phyloP scores from a whole-genome alignment of 35 echinoderm and acorn worm species.

The Anneissia japonica region DNA sequence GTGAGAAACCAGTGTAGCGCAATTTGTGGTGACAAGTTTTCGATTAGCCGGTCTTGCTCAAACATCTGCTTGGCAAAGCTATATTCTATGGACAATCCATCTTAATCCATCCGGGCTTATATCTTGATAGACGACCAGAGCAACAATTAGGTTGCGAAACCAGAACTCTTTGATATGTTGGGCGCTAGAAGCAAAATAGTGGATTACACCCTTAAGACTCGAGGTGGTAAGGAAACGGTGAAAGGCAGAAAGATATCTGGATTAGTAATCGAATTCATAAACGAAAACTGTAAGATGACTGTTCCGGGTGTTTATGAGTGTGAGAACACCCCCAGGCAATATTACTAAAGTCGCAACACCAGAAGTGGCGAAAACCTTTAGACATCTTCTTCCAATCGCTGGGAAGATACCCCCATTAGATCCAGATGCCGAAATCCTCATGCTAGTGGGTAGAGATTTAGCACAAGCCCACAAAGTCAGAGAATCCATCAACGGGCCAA shows the following conservation, averaged over 20 bases:
- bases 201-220: constrained; percentile 30
- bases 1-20: constrained; percentile 21
- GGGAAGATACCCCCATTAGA: not conserved
- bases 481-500: constrained; percentile 34
- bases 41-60: constrained; percentile 31
- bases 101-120: constrained; percentile 7
- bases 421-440: constrained; percentile 19
- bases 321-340: constrained; percentile 29
- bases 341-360: constrained; percentile 45
- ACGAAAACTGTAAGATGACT: not conserved
- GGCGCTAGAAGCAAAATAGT: not conserved
- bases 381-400: constrained; percentile 27
- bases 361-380: constrained; percentile 16
- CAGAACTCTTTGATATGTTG: constrained; percentile 26
- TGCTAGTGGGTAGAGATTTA: constrained; percentile 35
- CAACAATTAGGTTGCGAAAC: constrained; percentile 20
- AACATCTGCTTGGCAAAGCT: constrained; percentile 41
- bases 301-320: constrained; percentile 25
- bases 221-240: constrained; percentile 4
- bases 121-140: constrained; percentile 49
- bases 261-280: constrained; percentile 26
- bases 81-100: constrained; percentile 10
- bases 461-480: constrained; percentile 23
- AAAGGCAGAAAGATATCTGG: constrained; percentile 12
- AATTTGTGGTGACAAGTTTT: constrained; percentile 16